Conservation (phyloP, 2,113 vertebrate genomes). For the Elaphurus davidianus region DNA sequence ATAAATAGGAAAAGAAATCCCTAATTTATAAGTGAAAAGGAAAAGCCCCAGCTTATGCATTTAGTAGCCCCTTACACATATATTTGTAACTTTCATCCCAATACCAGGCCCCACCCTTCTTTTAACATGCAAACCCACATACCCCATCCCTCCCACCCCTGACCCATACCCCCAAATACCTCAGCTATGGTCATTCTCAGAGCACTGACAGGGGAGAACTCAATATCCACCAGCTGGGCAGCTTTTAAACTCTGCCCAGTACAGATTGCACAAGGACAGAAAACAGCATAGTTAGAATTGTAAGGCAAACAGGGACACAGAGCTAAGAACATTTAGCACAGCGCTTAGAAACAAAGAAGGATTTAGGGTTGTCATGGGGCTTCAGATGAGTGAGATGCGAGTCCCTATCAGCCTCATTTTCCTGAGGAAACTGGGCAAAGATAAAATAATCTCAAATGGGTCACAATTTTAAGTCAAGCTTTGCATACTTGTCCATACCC, state of each 20-base stretch:
- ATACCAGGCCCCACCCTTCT: slow-evolving; percentile 2
- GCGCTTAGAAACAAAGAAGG: slow-evolving; percentile 13
- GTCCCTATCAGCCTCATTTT: neutral
- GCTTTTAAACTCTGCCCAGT: slow-evolving; percentile 92
- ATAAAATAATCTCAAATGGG: slow-evolving; percentile 23
- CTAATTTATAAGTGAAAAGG: neutral
- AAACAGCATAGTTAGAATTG: slow-evolving; percentile 83
- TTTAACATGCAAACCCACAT: slow-evolving; percentile 56
- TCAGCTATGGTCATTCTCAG: slow-evolving; percentile 99
- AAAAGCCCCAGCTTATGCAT: neutral
- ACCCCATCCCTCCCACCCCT: slow-evolving; percentile 16
- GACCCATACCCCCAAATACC: slow-evolving; percentile 84
- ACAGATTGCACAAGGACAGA: slow-evolving; percentile 77
- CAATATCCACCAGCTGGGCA: slow-evolving; percentile 98
- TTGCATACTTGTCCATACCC: neutral
- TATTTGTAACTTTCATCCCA: neutral
- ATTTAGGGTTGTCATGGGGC: neutral
- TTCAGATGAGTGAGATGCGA: slow-evolving; percentile 4
- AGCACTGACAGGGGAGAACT: slow-evolving; percentile 97
- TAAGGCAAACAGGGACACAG: slow-evolving; percentile 64
- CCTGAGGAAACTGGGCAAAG: neutral
- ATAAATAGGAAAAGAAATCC: slow-evolving; percentile 13
- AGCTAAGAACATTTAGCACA: slow-evolving; percentile 59
- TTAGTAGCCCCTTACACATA: neutral
- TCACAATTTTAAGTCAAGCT: neutral